Evolutionary conservation across 2,797 vertebrate species (phyloP).

Genomic region (Acanthurus tractus): DNA sequence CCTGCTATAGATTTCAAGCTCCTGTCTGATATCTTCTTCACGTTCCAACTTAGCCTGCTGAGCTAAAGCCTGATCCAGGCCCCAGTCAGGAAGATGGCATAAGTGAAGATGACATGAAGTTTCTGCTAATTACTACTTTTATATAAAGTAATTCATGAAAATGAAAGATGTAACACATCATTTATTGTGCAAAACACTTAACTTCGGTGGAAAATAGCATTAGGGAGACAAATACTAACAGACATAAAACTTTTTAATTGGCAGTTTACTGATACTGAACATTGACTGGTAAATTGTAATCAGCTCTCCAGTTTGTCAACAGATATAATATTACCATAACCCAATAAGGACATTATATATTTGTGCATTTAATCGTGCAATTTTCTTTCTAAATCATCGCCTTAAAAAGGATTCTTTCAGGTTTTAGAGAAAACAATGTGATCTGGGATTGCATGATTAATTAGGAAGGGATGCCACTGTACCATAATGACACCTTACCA

Average conservation of each 20-base stretch:
- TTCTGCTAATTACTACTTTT: slow-evolving; percentile 17
- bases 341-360: neutral
- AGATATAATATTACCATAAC: slow-evolving; percentile 10
- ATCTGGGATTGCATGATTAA: neutral
- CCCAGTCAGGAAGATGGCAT: slow-evolving; percentile 55
- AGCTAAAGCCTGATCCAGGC: slow-evolving; percentile 84
- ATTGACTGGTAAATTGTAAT: neutral
- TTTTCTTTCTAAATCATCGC: slow-evolving; percentile 3
- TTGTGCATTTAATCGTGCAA: neutral
- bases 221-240: neutral
- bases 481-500: slow-evolving; percentile 13
- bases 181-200: slow-evolving; percentile 41
- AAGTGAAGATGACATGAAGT: slow-evolving; percentile 29
- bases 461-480: neutral
- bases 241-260: neutral
- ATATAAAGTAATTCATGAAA: slow-evolving; percentile 12
- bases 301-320: slow-evolving; percentile 1
- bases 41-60: slow-evolving; percentile 87
- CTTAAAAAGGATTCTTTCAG: neutral
- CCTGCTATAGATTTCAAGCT: slow-evolving; percentile 84
- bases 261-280: slow-evolving; percentile 4
- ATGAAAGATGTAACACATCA: slow-evolving; percentile 16
- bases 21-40: slow-evolving; percentile 85
- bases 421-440: slow-evolving; percentile 10
- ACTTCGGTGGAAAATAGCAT: neutral